Evolutionary conservation across 1,140 invertebrate genomes (phyloP).

Genomic region (Cataglyphis hispanica): DNA sequence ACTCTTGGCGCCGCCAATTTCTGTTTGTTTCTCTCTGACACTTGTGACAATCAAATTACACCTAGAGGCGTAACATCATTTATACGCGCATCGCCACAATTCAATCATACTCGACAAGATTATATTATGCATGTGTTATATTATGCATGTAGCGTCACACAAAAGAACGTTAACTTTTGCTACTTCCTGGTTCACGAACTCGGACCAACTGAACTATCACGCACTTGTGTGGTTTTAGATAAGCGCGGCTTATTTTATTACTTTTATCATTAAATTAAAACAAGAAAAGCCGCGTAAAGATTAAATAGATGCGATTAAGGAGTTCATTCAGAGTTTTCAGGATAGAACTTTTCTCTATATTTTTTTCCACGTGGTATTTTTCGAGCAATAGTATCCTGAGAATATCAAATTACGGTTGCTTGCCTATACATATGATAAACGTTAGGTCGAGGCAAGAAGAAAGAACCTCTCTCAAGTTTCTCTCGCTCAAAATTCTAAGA

Average conservation of each 20-base stretch:
- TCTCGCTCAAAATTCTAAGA: neutral
- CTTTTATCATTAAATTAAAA: neutral
- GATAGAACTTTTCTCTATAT: neutral
- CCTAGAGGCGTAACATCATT: too few relatives aligned
- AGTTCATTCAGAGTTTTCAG: neutral
- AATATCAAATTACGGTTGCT: too few relatives aligned
- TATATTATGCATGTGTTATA: conserved; percentile 28
- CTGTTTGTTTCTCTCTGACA: neutral
- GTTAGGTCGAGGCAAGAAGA: too few relatives aligned
- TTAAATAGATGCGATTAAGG: neutral
- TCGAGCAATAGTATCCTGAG: neutral
- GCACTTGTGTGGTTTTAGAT: neutral
- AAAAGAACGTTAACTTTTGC: conserved; percentile 13
- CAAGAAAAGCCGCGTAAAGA: neutral
- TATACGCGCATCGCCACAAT: neutral
- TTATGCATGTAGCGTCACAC: neutral
- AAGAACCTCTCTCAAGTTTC: too few relatives aligned
- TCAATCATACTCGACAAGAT: neutral
- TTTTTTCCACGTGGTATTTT: neutral
- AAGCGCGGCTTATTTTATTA: neutral
- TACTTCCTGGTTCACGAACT: conserved; percentile 53
- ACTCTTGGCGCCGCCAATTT: neutral
- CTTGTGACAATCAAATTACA: neutral
- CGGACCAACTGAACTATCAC: neutral
- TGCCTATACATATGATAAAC: too few relatives aligned